These are phyloP conservation scores for Paraplagusia blochii DNA, from an alignment of 2,113 vertebrate genomes.

Conservation along the genomic window DNA sequence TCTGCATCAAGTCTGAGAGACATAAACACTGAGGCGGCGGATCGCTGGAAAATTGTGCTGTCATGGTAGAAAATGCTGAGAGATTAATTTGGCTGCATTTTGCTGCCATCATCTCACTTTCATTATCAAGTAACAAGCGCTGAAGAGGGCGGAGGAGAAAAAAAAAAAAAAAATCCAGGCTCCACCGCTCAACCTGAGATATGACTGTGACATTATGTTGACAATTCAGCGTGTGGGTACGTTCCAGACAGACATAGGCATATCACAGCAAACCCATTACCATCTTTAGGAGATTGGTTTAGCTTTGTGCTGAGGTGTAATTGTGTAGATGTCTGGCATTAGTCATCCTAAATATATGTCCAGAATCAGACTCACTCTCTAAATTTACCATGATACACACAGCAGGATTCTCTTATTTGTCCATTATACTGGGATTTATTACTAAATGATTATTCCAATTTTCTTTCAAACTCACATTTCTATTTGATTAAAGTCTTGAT, in stretches of 20 bases:
- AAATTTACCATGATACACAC: conserved; percentile 21
- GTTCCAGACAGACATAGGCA: conserved; percentile 51
- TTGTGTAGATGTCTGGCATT: conserved; percentile 62
- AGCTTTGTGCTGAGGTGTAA: conserved; percentile 65
- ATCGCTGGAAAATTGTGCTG: conserved; percentile 61
- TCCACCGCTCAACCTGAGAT: conserved; percentile 61
- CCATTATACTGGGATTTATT: no score
- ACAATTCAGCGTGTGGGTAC: conserved; percentile 50
- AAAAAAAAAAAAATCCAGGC: conserved; percentile 24
- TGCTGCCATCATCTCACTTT: conserved; percentile 63
- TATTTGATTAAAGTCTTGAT: no score
- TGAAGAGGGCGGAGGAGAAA: conserved; percentile 7
- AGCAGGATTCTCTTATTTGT: neutral
- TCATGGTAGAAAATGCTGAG: conserved; percentile 61
- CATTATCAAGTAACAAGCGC: conserved; percentile 63
- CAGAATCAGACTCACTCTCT: conserved; percentile 23
- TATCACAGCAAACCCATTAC: conserved; percentile 52
- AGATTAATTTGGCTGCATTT: conserved; percentile 58
- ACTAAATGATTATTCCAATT: no score
- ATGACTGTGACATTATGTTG: conserved; percentile 52
- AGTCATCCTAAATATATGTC: conserved; percentile 43
- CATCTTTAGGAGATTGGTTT: conserved; percentile 49
- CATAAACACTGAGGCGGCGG: conserved; percentile 42
- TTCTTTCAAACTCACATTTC: no score
- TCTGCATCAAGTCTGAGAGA: conserved; percentile 52